Base-by-base conservation (phyloP, 2,113 vertebrate species). In the Vombatus ursinus region DNA sequence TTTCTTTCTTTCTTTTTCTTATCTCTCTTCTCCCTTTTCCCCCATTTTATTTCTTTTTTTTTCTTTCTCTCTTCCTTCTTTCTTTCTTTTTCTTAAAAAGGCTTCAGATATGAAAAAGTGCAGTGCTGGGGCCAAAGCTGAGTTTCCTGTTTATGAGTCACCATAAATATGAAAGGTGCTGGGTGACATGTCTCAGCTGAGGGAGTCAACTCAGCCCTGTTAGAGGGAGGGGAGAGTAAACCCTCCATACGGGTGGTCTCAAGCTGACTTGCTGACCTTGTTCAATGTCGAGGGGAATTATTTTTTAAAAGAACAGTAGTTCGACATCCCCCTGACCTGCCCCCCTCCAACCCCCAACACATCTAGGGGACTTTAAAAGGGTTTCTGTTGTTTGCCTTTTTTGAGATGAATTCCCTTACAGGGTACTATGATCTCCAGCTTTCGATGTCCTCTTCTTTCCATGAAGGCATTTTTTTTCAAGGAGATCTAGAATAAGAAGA, bases 131-230 rank as follows among this genome's bases (percentile, higher is more conserved):
- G 98, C 99, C 98, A 98, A 98, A 97, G 97, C 97, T 96, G 96
- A 68, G 97, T 97, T 99, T 99, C 99, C 99, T 99, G 99, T 99
- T 99, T 99, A 99, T 99, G 98, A 99, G 98, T 99, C 98, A 99
- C 98, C 98, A 98, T 98, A 99, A 98, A 99, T 99, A 99, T 98
- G 98, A 98, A 99, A 99, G 99, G 99, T 99, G 99, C 98, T 98
- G 98, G 98, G 98, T 99, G 99, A 99, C 98, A 99, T 99, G 98
- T 99, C 98, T 99, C 99, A 99, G 99, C 99, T 98, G 98, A 99
- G 97, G 98, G 98, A 98, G 98, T 98, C 68, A 84, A 98, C 97
- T 97, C 96, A 98, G 98, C 97, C 97, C 96, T 98, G 97, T 96
- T 96, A 4, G 57, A 61, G 31, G 57, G 57, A 37, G 98, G 97